Evolutionary conservation across 2,888 invertebrate genomes (phyloP).

Genomic region (Aphodius sticticus): DNA sequence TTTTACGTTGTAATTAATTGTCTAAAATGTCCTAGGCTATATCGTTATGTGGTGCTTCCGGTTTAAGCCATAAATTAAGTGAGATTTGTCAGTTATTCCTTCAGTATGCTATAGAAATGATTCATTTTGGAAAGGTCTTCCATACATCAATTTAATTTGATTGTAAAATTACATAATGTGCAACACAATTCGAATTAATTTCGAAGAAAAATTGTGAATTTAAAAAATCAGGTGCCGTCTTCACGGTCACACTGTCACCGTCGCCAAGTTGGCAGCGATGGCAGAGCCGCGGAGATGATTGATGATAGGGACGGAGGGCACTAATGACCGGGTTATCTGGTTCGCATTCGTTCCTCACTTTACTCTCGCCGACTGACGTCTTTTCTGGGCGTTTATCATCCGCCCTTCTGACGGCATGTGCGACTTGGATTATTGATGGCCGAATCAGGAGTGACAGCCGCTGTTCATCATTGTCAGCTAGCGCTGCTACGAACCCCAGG

Average conservation of each 20-base stretch:
- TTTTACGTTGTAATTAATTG: background rate
- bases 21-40: background rate
- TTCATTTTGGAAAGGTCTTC: no score
- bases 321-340: constrained; percentile 57
- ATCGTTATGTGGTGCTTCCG: background rate
- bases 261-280: constrained; percentile 9
- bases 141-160: no score
- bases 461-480: constrained; percentile 59
- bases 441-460: constrained; percentile 59
- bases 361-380: constrained; percentile 49
- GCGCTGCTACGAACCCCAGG: constrained; percentile 47
- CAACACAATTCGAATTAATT: no score
- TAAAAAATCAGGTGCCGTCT: background rate
- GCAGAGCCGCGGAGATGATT: constrained; percentile 48
- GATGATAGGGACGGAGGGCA: constrained; percentile 56
- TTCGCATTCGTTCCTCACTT: constrained; percentile 52
- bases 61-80: background rate
- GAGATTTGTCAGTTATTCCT: background rate
- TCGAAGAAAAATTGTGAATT: background rate
- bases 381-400: constrained; percentile 56
- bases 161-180: no score
- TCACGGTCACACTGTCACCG: no score
- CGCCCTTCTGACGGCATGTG: constrained; percentile 49
- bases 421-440: constrained; percentile 57
- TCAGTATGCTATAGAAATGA: no score